Conservation (phyloP, 2,888 invertebrate species). For the Oxycera nigricornis region DNA sequence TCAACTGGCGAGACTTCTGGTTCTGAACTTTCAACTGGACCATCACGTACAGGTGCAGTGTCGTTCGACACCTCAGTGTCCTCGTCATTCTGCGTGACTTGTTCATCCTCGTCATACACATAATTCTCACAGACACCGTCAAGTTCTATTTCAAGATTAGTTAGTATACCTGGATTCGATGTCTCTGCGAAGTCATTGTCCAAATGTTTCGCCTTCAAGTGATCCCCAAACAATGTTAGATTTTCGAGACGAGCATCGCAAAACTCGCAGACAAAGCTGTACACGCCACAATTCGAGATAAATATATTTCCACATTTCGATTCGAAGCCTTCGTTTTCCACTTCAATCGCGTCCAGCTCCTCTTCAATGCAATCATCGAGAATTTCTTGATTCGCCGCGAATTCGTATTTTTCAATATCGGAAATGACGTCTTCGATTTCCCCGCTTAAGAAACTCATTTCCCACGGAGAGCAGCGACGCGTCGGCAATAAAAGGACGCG, state of each 20-base stretch:
- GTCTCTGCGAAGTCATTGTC: slow-evolving; percentile 29
- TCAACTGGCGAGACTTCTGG: slow-evolving; percentile 40
- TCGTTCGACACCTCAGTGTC: slow-evolving; percentile 2
- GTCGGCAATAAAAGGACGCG: too few relatives aligned
- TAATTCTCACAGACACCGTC: slow-evolving; percentile 40
- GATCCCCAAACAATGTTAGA: slow-evolving; percentile 42
- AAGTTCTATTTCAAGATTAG: not conserved
- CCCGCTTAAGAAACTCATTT: too few relatives aligned
- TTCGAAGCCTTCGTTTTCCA: not conserved
- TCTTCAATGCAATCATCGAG: not conserved
- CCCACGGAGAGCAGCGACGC: too few relatives aligned
- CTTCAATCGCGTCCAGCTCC: too few relatives aligned
- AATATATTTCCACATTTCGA: slow-evolving; percentile 49
- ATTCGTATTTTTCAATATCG: not conserved
- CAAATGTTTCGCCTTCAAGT: slow-evolving; percentile 45
- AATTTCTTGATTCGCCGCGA: not conserved
- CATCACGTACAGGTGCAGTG: not conserved
- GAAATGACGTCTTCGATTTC: not conserved
- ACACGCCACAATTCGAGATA: slow-evolving; percentile 40
- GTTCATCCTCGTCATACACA: not conserved
- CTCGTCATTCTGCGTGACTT: slow-evolving; percentile 1
- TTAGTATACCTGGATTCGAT: not conserved
- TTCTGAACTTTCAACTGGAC: not conserved
- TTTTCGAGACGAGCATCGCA: slow-evolving; percentile 44
- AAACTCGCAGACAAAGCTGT: slow-evolving; percentile 44